A percentile compares a stretch with the other conserved stretches of the same genome.
Conservation (phyloP, 1,140 invertebrate genomes). For the Neocloeon triangulifer region DNA sequence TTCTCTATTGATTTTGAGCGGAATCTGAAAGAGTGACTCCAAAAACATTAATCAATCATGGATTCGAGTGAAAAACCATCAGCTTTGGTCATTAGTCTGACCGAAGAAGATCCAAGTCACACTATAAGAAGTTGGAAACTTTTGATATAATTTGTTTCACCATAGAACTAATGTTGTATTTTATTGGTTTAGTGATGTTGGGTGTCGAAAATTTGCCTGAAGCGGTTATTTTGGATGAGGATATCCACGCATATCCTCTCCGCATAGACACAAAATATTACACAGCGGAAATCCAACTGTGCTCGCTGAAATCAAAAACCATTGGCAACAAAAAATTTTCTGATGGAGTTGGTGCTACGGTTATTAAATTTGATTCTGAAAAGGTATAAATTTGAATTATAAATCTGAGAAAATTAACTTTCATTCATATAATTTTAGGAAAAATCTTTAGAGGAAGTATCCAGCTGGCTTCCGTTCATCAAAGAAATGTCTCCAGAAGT, state of each 20-base stretch:
- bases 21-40: too few relatives aligned
- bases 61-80: too few relatives aligned
- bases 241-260: constrained; percentile 26
- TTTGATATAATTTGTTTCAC: too few relatives aligned
- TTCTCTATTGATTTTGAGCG: too few relatives aligned
- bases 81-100: too few relatives aligned
- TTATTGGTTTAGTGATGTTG: constrained; percentile 17
- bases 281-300: constrained; percentile 27
- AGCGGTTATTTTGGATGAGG: constrained; percentile 14
- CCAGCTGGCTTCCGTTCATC: constrained; percentile 22
- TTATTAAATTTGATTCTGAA: constrained; percentile 29
- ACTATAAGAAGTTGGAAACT: too few relatives aligned
- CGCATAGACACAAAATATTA: constrained; percentile 45
- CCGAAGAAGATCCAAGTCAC: too few relatives aligned
- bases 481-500: constrained; percentile 25
- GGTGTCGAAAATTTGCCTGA: constrained; percentile 18
- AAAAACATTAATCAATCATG: too few relatives aligned
- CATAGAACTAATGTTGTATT: too few relatives aligned
- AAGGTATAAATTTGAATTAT: constrained; percentile 18
- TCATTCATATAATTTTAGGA: constrained; percentile 15
- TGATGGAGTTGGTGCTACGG: constrained; percentile 27
- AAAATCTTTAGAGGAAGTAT: constrained; percentile 19
- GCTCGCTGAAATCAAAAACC: constrained; percentile 19
- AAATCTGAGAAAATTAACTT: too few relatives aligned
- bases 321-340: constrained; percentile 21